A percentile compares a stretch with the other conserved stretches of the same genome.
These are phyloP conservation scores for Ferrisia virgata DNA, from an alignment of 2,888 invertebrate genomes.

Conservation along the genomic window DNA sequence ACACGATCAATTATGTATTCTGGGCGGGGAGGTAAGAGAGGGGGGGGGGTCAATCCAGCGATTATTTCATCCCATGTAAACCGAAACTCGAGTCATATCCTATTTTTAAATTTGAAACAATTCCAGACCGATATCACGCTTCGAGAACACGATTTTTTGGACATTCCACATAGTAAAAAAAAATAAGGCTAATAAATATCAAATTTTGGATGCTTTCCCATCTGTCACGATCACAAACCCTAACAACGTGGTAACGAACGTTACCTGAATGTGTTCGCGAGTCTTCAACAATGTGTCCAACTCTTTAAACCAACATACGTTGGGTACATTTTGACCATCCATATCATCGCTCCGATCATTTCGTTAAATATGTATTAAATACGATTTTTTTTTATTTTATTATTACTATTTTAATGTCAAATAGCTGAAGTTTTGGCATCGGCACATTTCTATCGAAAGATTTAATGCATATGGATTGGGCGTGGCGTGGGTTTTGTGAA, in stretches of 20 bases:
- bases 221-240: not conserved
- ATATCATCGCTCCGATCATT: not conserved
- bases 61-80: not conserved
- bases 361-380: not conserved
- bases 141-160: conserved; percentile 32
- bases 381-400: no score
- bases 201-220: conserved; percentile 38
- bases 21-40: no score
- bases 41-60: no score
- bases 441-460: not conserved
- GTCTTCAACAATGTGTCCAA: no score
- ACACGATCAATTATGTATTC: not conserved
- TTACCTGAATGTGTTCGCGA: conserved; percentile 15
- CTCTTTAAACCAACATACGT: no score
- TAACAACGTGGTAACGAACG: not conserved
- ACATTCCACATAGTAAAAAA: conserved; percentile 36
- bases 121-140: conserved; percentile 21
- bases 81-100: not conserved
- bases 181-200: conserved; percentile 38
- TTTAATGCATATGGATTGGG: not conserved
- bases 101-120: conserved; percentile 40
- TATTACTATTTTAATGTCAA: conserved; percentile 18
- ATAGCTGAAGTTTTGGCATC: not conserved
- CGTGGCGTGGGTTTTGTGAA: not conserved
- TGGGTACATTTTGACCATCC: not conserved